Percentiles rank a stretch among this genome's conserved stretches.
Evolutionary conservation across 2,113 vertebrate species (phyloP).

Genomic region (Suricata suricatta): DNA sequence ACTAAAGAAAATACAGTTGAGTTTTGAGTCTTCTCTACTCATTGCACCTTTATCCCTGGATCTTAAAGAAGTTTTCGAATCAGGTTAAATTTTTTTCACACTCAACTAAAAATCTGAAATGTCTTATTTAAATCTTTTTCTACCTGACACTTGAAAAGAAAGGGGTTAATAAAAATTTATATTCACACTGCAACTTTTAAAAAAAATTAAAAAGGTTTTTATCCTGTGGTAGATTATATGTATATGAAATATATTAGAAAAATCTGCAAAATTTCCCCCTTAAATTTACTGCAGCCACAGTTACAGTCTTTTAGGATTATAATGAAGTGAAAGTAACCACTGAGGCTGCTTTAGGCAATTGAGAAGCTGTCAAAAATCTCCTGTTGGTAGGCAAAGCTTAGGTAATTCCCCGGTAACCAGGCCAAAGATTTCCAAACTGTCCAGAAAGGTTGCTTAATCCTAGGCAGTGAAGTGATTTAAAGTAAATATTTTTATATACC

Average conservation of each 20-base stretch:
- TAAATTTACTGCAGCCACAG: not conserved
- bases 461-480: not conserved
- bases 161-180: not conserved
- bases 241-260: not conserved
- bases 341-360: not conserved
- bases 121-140: not conserved
- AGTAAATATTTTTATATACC: not conserved
- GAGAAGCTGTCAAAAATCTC: not conserved
- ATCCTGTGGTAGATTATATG: not conserved
- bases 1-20: not conserved
- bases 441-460: not conserved
- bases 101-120: not conserved
- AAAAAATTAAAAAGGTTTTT: not conserved
- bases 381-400: not conserved
- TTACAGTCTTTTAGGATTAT: not conserved
- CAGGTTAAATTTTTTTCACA: not conserved
- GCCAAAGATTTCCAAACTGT: not conserved
- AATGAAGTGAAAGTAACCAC: not conserved
- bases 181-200: slow-evolving; percentile 27
- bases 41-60: not conserved
- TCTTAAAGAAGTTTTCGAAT: not conserved
- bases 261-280: not conserved
- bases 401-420: not conserved
- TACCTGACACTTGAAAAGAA: slow-evolving; percentile 27
- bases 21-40: not conserved